These are phyloP conservation scores for Spodoptera litura DNA, from an alignment of 1,140 invertebrate species.

Conservation along the genomic window DNA sequence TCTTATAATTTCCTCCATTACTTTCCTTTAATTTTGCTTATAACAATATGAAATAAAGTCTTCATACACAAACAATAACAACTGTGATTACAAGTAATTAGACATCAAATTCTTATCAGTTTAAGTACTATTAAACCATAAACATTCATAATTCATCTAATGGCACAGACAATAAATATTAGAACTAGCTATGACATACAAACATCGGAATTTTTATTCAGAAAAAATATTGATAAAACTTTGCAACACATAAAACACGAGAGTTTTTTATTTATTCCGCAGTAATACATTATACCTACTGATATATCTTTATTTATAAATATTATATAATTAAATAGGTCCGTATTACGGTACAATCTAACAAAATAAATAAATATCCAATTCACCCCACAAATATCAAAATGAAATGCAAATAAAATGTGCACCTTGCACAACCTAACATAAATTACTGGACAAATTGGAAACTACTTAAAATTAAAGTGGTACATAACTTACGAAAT, in stretches of 20 bases:
- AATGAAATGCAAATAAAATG: conserved; percentile 24
- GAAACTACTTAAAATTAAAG: conserved; percentile 2
- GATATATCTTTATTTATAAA: conserved; percentile 9
- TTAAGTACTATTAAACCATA: conserved; percentile 46
- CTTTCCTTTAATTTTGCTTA: too few relatives aligned
- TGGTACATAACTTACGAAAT: background rate
- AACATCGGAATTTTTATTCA: background rate
- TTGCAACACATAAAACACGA: background rate
- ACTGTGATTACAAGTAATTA: conserved; percentile 29
- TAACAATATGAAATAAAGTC: background rate
- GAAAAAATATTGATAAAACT: background rate
- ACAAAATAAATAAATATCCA: conserved; percentile 12
- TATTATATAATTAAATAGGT: background rate
- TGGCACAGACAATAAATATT: conserved; percentile 40
- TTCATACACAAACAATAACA: conserved; percentile 2
- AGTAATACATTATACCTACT: conserved; percentile 13
- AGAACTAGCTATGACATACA: conserved; percentile 14
- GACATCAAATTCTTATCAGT: conserved; percentile 33
- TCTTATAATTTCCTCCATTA: too few relatives aligned
- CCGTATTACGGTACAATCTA: background rate
- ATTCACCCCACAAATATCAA: background rate
- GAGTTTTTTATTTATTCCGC: too few relatives aligned
- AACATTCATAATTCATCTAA: conserved; percentile 17
- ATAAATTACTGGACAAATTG: background rate
- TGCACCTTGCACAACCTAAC: conserved; percentile 6